Evolutionary conservation across 2,797 vertebrate genomes (phyloP), one percentile per base, ranked within the genome.

Genomic region (Gadopsis bispinosus): DNA sequence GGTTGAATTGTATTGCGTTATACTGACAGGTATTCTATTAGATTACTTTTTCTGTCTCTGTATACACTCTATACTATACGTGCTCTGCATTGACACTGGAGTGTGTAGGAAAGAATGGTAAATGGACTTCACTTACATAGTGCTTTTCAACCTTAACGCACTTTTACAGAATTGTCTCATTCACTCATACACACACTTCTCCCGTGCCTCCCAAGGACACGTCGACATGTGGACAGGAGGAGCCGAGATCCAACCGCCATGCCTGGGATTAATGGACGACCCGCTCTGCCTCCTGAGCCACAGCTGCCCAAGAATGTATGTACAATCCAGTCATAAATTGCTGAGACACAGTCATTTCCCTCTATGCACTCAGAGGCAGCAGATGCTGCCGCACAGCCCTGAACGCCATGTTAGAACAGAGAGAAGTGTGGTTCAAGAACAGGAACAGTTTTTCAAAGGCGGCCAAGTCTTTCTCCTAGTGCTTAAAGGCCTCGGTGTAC

Each of bases 261-360:
- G 26, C 26, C 26, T 26, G 26, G 26, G 26, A 26, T 26, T 26
- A 26, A 26, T 26, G 26, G 26, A 26, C 26, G 26, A 26, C 26
- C 1, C 26, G 26, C 26, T 26, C 26, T 26, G 26, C 26, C 26
- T 26, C 26, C 26, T 26, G 26, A 26, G 26, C 26, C 26, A 26
- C 26, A 26, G 26, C 26, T 26, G 26, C 26, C 26, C 26, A 26
- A 26, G 26, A 26, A 83, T 76, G 69, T 69, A 83, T 80, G 82
- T 79, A 80, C 82, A 79, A 79, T 86, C 85, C 87, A 87, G 84
- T 22, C 19, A 31, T 76, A 86, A 87, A 88, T 54, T 89, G 86
- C 87, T 89, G 88, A 86, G 78, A 60, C 83, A 64, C 68, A 17
- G 62, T 85, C 80, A 77, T 83, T 89, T 86, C 55, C 70, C 60